Conservation (phyloP, 1,140 invertebrate genomes). For the Drosophila kikkawai region DNA sequence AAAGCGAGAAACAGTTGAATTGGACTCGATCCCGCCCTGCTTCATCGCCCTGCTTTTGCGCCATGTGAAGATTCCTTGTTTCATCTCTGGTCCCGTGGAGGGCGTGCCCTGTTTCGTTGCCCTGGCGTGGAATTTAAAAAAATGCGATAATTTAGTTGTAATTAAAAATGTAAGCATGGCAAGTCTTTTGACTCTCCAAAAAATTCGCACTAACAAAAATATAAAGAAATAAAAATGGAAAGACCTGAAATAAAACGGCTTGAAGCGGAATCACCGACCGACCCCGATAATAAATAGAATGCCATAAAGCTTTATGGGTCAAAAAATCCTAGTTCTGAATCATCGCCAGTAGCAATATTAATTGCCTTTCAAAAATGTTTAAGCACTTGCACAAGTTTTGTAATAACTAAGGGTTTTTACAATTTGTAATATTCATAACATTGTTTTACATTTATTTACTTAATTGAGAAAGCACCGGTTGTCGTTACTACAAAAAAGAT, state of each 20-base stretch:
- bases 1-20: conserved; percentile 37
- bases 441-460: background rate
- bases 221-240: background rate
- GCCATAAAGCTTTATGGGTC: conserved; percentile 15
- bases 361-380: background rate
- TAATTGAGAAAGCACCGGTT: background rate
- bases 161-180: conserved; percentile 20
- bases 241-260: conserved; percentile 8
- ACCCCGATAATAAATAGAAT: conserved; percentile 1
- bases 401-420: conserved; percentile 1
- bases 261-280: background rate
- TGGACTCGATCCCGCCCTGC: conserved; percentile 12
- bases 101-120: conserved; percentile 39
- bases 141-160: conserved; percentile 42
- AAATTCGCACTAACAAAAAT: conserved; percentile 1
- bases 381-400: background rate
- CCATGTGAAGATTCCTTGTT: conserved; percentile 33
- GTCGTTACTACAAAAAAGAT: background rate
- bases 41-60: background rate
- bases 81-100: conserved; percentile 11
- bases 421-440: background rate
- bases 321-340: conserved; percentile 10
- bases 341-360: background rate
- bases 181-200: conserved; percentile 1
- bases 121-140: conserved; percentile 16